Base-by-base conservation (phyloP, 2,797 vertebrate species). In the Chloroceryle amazona region DNA sequence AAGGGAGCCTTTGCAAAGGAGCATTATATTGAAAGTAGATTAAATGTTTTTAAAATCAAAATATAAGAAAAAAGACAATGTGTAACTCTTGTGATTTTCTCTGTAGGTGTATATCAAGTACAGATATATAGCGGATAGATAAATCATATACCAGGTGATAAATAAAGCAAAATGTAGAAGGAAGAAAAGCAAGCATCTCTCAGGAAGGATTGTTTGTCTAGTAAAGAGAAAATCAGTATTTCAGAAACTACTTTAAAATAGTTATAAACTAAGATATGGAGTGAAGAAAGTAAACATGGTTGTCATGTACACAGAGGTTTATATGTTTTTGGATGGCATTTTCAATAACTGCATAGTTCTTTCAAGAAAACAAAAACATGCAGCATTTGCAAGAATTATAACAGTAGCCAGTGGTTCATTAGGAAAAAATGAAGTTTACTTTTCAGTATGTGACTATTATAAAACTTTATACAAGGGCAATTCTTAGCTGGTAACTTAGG, bases 1-100 rank as follows among this genome's bases (percentile, higher is more conserved):
- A 93, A 86, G 28, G 29, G 41, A 91, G 39, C 20, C 72, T 90
- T 93, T 94, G 62, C 35, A 66, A 92, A 86, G 68, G 26, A 73
- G 62, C 18, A 15, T 78, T 81, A 1, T 65, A 65, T 95, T 95
- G 90, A 81, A 91, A 76, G 20, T 23, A 58, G 46, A 81, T 83
- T 29, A 83, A 95, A 81, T 37, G 20, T 6, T 65, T 86, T 58
- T 65, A 19, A 78, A 90, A 78, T 67, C 1, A 47, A 89, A 91
- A 49, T 44, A 18, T 3, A 61, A 55, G 35, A 26, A 71, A 80
- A 76, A 89, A 85, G 20, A 14, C 31, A 25, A 23, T 31, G 63
- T 57, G 58, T 79, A 86, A 61, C 15, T 29, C 3, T 0, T 21
- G 21, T 39, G 44, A n/a, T 12, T 75, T 90, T 31, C 21, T 94